phyloP scores from a whole-genome alignment of 2,113 vertebrate species.

The Arvicanthis niloticus region DNA sequence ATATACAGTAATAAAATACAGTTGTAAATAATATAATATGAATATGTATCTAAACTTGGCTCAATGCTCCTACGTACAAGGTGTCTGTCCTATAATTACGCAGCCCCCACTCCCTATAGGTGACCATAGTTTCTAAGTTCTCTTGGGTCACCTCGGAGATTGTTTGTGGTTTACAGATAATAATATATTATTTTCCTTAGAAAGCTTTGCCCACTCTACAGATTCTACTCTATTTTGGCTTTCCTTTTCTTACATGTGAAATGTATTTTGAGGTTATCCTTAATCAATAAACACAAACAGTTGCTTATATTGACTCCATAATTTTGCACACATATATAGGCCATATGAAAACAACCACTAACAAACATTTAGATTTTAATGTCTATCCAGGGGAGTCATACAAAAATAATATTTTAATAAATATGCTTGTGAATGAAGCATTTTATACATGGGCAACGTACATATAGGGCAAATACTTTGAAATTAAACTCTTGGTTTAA shows the following conservation, averaged over 20 bases:
- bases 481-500: slow-evolving; percentile 37
- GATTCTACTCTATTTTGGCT: background rate
- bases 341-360: background rate
- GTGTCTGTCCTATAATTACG: background rate
- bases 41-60: background rate
- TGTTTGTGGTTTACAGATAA: background rate
- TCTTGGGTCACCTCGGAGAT: background rate
- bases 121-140: background rate
- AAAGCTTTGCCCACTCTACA: background rate
- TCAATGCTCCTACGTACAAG: background rate
- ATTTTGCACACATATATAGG: background rate
- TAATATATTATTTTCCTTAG: background rate
- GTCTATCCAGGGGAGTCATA: background rate
- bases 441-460: background rate
- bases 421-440: background rate
- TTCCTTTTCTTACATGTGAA: background rate
- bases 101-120: background rate
- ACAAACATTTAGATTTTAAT: slow-evolving; percentile 17
- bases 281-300: background rate
- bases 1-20: background rate
- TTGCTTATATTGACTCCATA: background rate
- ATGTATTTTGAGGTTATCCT: background rate
- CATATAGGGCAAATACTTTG: slow-evolving; percentile 10
- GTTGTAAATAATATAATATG: background rate
- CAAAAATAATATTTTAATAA: background rate